Percentiles rank a stretch among this genome's conserved stretches.
Conservation (phyloP, 2,888 invertebrate species). For the Noctua comes region DNA sequence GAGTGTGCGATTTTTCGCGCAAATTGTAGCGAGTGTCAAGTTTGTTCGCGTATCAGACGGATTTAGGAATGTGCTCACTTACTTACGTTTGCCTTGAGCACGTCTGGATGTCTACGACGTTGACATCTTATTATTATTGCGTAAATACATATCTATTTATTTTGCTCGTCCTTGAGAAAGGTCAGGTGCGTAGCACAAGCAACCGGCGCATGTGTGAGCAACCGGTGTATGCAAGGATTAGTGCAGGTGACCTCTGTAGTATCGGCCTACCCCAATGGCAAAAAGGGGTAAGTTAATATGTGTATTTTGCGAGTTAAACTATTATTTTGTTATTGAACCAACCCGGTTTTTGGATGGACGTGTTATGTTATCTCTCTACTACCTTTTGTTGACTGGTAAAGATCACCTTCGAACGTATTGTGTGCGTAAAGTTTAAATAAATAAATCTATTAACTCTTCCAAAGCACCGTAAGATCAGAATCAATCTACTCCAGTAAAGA, state of each 20-base stretch:
- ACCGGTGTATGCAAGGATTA: neutral
- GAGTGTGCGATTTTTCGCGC: conserved; percentile 43
- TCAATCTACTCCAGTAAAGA: too few relatives aligned
- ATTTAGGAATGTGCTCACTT: conserved; percentile 39
- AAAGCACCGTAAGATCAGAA: too few relatives aligned
- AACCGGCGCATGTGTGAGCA: too few relatives aligned
- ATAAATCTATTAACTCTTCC: too few relatives aligned
- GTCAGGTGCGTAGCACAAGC: neutral
- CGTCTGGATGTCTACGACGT: conserved; percentile 35
- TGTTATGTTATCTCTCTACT: neutral
- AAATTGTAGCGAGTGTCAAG: conserved; percentile 54
- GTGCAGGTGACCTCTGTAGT: neutral
- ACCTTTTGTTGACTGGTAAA: neutral
- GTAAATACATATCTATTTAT: conserved; percentile 28
- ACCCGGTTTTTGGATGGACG: neutral
- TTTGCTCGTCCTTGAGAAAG: conserved; percentile 3
- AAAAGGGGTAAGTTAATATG: neutral
- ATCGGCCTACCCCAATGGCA: neutral
- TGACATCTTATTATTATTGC: conserved; percentile 27
- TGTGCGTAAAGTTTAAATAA: too few relatives aligned
- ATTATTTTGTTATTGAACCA: neutral
- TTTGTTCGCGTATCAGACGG: conserved; percentile 47
- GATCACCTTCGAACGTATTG: neutral
- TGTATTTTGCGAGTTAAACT: neutral
- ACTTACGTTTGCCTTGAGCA: conserved; percentile 22